Percentiles rank a stretch among this genome's conserved stretches.
Conservation (phyloP, 2,797 vertebrate genomes). For the Pseudotriccus pelzelni region DNA sequence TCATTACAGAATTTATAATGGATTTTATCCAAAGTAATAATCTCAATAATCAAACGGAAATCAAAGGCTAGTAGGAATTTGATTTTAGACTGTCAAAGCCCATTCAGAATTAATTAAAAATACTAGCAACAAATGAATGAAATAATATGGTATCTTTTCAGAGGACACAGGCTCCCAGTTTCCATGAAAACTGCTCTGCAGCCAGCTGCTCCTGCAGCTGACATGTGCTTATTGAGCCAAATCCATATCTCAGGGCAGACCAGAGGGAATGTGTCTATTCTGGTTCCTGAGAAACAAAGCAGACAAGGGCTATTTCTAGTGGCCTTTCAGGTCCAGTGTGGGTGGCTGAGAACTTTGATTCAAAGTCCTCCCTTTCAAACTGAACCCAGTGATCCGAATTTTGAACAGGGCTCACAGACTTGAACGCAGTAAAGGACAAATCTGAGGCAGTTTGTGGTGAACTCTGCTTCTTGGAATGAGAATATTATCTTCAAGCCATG, state of each 20-base stretch:
- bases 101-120: not conserved
- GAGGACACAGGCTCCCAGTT: constrained; percentile 13
- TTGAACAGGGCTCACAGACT: not conserved
- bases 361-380: constrained; percentile 40
- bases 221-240: constrained; percentile 43
- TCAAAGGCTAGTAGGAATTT: not conserved
- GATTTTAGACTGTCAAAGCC: not conserved
- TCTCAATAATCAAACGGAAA: not conserved
- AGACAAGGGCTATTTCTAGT: constrained; percentile 61
- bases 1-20: not conserved
- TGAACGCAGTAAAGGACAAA: not conserved
- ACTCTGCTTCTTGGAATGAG: not conserved
- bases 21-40: not conserved
- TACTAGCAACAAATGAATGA: not conserved
- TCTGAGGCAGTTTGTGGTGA: not conserved
- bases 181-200: constrained; percentile 29
- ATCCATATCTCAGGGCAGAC: constrained; percentile 45
- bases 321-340: constrained; percentile 62
- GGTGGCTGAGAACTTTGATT: constrained; percentile 60
- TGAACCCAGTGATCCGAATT: not conserved
- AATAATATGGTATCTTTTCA: not conserved
- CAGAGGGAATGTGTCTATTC: constrained; percentile 57
- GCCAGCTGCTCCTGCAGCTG: constrained; percentile 55
- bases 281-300: constrained; percentile 58
- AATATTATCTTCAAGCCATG: not conserved